phyloP scores from a whole-genome alignment of 2,113 vertebrate genomes.

The Gila orcuttii region DNA sequence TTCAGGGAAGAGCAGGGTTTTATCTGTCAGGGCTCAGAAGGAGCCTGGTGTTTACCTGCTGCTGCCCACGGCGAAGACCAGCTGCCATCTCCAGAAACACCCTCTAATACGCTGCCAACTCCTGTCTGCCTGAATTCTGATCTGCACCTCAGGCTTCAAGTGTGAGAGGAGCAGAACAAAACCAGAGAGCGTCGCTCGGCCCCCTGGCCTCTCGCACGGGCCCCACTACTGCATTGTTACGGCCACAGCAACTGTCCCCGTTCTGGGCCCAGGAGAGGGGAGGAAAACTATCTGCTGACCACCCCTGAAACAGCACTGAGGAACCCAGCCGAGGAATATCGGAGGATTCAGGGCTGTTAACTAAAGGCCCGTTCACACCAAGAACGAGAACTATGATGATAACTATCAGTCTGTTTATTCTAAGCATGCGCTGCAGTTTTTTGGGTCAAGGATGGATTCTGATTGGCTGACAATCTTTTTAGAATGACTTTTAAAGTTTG shows the following conservation, averaged over 20 bases:
- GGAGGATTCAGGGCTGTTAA: constrained; percentile 46
- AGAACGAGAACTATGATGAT: no score
- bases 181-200: constrained; percentile 46
- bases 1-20: constrained; percentile 59
- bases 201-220: constrained; percentile 55
- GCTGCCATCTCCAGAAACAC: constrained; percentile 66
- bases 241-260: constrained; percentile 44
- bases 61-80: constrained; percentile 67
- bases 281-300: constrained; percentile 57
- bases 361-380: not conserved
- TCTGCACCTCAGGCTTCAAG: constrained; percentile 62
- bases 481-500: no score
- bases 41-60: constrained; percentile 72
- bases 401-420: no score
- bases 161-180: constrained; percentile 55
- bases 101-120: constrained; percentile 59
- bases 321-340: constrained; percentile 26
- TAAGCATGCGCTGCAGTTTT: no score
- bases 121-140: constrained; percentile 64
- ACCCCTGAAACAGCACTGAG: constrained; percentile 55
- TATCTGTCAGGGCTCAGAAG: constrained; percentile 61
- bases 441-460: no score
- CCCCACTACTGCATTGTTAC: constrained; percentile 59
- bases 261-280: constrained; percentile 44
- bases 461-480: no score